A percentile compares a stretch with the other conserved stretches of the same genome.
phyloP scores from a whole-genome alignment of 2,888 invertebrate genomes.

The Pachliopta kotzebuea region DNA sequence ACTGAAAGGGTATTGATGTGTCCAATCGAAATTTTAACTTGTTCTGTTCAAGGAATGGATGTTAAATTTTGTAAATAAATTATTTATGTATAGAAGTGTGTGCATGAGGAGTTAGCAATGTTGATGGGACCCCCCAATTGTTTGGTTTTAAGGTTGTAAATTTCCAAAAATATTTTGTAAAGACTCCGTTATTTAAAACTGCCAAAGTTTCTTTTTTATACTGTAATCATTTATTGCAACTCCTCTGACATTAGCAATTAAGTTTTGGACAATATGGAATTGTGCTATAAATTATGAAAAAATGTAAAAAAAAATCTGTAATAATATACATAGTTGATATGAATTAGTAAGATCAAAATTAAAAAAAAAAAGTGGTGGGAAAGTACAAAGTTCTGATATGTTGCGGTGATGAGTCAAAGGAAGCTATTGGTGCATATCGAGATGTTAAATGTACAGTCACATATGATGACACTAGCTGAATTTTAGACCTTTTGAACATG shows the following conservation, averaged over 20 bases:
- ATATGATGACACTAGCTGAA: neutral
- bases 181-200: slow-evolving; percentile 14
- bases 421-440: slow-evolving; percentile 42
- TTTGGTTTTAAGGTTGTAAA: slow-evolving; percentile 23
- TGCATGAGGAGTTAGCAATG: slow-evolving; percentile 20
- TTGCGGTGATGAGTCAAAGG: slow-evolving; percentile 49
- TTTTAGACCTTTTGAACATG: no score
- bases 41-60: slow-evolving; percentile 22
- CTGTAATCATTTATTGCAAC: slow-evolving; percentile 32
- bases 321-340: slow-evolving; percentile 35
- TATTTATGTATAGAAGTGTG: slow-evolving; percentile 17
- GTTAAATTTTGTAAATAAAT: slow-evolving; percentile 29
- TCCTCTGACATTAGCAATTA: slow-evolving; percentile 37
- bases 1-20: slow-evolving; percentile 2
- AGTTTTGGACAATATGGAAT: slow-evolving; percentile 65
- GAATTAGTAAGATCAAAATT: slow-evolving; percentile 29
- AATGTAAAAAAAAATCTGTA: slow-evolving; percentile 56
- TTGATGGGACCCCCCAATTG: slow-evolving; percentile 17
- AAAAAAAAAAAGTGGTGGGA: slow-evolving; percentile 43
- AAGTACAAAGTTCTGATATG: slow-evolving; percentile 58
- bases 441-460: slow-evolving; percentile 37
- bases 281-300: slow-evolving; percentile 62
- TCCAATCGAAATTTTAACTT: slow-evolving; percentile 23
- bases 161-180: slow-evolving; percentile 10
- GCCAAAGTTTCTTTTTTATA: slow-evolving; percentile 26